Base-by-base conservation (phyloP, 2,113 vertebrate genomes). In the Poeciliopsis retropinna region DNA sequence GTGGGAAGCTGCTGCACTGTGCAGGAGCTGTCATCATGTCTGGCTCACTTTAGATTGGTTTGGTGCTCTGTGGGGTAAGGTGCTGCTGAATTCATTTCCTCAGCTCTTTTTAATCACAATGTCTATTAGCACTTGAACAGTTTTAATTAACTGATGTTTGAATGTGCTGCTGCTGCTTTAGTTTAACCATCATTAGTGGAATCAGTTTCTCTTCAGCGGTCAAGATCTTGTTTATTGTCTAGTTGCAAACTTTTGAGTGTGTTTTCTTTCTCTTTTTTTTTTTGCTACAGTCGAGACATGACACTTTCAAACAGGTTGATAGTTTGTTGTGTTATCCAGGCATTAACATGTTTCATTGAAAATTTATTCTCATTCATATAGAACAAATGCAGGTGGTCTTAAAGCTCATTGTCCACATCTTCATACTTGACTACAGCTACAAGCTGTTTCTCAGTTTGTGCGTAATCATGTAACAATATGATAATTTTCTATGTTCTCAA, bases 121-220 rank as follows among this genome's bases (percentile, higher is more conserved):
- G 57, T 63, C 62, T 31, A 72, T 72, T 72, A 68, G 37, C 32
- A 41, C 19, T 47, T 34, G 25, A 61, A 31, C 66, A 74, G 51
- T 12, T 74, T 70, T 70, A 64, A 73, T 82, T 39, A 70, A 51
- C 67, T 70, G 15, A 13, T 73, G 29, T 68, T 29, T 25, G 51
- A 44, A 66, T 22, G 5, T 1, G 1, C 30, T 64, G 51, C 66
- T 60, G 73, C 34, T 41, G 39, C 68, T 72, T 69, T 5, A 13
- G 47, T 31, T 67, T 17, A 72, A 14, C 27, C 15, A 27, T 60
- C 60, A 19, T 67, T 54, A 3, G 61, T 47, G 60, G 29, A 60
- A 12, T 60, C 61, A 41, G 39, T 41, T 14, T 64, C 1, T 25
- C 28, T 12, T 68, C 30, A 13, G 60, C 2, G 2, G 19, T 63